Percentiles rank a stretch among this genome's conserved stretches.
These are phyloP conservation scores for Probaryconus sp. DNA, from an alignment of 1,140 invertebrate species.

Conservation along the genomic window DNA sequence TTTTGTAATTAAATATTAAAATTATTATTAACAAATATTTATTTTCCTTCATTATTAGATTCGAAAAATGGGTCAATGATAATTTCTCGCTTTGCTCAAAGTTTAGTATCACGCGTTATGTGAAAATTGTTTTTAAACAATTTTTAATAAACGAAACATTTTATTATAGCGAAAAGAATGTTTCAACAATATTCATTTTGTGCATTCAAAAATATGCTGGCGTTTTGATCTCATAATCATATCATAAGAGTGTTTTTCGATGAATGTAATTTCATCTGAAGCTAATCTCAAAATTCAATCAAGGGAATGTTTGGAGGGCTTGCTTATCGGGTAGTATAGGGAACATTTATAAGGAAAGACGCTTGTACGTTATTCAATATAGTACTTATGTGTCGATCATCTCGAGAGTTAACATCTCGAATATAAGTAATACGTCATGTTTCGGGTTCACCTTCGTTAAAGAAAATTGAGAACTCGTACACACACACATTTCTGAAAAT, in stretches of 20 bases:
- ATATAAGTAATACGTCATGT: conserved; percentile 51
- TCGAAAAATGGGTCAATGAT: no score
- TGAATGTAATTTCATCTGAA: conserved; percentile 39
- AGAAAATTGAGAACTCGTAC: conserved; percentile 23
- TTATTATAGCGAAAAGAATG: no score
- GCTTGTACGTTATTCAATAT: conserved; percentile 48
- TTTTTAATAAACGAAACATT: no score
- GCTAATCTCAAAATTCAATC: conserved; percentile 48
- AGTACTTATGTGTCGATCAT: conserved; percentile 41
- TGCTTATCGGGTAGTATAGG: conserved; percentile 36
- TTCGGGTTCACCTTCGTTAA: conserved; percentile 16
- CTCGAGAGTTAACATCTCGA: conserved; percentile 34
- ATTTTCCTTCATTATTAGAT: no score
- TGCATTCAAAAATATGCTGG: not conserved
- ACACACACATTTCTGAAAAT: not conserved
- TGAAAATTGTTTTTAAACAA: no score
- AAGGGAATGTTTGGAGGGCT: conserved; percentile 12
- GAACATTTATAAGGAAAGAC: conserved; percentile 45
- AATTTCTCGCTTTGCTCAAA: no score
- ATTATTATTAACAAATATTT: no score
- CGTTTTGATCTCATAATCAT: not conserved
- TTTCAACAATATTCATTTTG: no score
- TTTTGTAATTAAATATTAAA: no score
- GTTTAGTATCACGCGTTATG: no score
- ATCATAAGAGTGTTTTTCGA: conserved; percentile 5